These are phyloP conservation scores for Sinella curviseta DNA, from an alignment of 1,140 invertebrate species.

Conservation along the genomic window DNA sequence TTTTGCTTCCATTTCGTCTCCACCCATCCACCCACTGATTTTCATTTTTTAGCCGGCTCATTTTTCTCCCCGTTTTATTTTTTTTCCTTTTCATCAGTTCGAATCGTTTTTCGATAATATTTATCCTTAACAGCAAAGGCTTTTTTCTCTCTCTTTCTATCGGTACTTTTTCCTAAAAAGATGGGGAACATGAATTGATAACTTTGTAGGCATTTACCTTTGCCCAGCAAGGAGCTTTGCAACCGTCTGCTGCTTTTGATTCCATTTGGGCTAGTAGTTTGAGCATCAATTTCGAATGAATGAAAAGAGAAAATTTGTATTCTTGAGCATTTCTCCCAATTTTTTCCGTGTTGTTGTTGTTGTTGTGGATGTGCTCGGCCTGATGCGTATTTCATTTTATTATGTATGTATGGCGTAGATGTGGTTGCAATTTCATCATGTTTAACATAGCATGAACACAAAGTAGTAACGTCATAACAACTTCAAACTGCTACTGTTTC, in stretches of 20 bases:
- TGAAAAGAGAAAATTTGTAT: constrained; percentile 14
- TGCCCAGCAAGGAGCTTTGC: background rate
- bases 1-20: background rate
- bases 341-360: background rate
- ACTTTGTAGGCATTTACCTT: background rate
- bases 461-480: no score
- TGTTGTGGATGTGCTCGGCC: background rate
- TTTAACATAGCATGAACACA: no score
- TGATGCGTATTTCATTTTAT: constrained; percentile 1
- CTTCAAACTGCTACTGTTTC: background rate
- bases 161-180: background rate
- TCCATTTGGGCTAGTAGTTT: background rate
- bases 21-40: background rate
- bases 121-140: background rate
- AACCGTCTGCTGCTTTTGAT: background rate
- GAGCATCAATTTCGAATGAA: no score
- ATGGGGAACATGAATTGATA: background rate
- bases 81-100: constrained; percentile 10
- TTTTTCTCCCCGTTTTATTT: background rate
- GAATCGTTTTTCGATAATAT: constrained; percentile 14
- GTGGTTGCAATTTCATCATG: no score
- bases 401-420: no score
- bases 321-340: background rate
- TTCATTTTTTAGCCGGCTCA: background rate
- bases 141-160: background rate